phyloP scores from a whole-genome alignment of 2,113 vertebrate genomes.

The Ictalurus furcatus region DNA sequence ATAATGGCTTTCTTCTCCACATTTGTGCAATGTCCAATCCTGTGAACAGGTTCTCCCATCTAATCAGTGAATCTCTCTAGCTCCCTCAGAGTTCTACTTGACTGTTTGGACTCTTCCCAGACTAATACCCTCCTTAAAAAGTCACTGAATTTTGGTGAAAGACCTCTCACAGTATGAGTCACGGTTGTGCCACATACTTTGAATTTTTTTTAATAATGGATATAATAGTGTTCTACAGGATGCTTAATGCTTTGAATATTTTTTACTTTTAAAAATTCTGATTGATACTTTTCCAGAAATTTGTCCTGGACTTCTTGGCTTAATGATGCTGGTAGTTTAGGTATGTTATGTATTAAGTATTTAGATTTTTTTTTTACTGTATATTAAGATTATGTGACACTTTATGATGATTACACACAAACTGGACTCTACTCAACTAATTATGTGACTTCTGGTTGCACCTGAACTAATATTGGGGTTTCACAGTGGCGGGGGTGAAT shows the following conservation, averaged over 20 bases:
- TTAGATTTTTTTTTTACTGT: neutral
- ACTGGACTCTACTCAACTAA: neutral
- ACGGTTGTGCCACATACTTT: neutral
- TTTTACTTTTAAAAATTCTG: neutral
- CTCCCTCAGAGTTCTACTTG: too few relatives aligned
- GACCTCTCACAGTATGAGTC: neutral
- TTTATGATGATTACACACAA: neutral
- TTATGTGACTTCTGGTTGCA: neutral
- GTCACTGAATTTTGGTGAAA: neutral
- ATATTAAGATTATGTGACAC: neutral
- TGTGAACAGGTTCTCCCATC: too few relatives aligned
- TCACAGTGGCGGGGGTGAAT: neutral
- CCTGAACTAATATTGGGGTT: neutral
- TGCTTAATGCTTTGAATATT: neutral
- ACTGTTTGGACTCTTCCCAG: neutral
- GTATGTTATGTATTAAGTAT: neutral
- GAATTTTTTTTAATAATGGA: neutral
- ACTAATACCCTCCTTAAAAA: neutral
- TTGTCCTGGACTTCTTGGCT: neutral
- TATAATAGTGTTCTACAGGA: neutral
- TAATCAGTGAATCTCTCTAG: too few relatives aligned
- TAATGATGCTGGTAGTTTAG: neutral
- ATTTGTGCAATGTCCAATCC: too few relatives aligned
- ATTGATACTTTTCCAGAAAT: neutral
- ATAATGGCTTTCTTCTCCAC: too few relatives aligned